Evolutionary conservation across 2,113 vertebrate species (phyloP), one percentile per base, ranked within the genome.

Genomic region (Aegotheles bennettii): DNA sequence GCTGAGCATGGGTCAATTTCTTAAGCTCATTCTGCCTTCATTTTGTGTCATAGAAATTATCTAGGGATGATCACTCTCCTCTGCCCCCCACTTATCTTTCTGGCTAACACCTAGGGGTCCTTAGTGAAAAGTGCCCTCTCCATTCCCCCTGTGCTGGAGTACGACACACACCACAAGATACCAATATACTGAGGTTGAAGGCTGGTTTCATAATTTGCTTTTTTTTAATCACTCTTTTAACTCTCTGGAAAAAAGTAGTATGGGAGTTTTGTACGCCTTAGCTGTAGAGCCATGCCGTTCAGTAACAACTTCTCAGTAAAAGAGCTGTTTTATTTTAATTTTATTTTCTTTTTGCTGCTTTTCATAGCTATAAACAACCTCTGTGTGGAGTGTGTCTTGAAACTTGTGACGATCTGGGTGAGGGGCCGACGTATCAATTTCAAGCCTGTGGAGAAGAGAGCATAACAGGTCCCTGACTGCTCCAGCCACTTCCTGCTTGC

Each of bases 401-500:
- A 94, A 84, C 63, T 86, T 64, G 69, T 61, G 57, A 95, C 89
- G 84, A 85, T 89, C 84, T 74, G 95, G 73, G 84, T 93, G 63
- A 96, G 90, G 80, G 60, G 73, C 65, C 90, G 80, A 94, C 7
- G 5, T 87, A 93, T 97, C 50, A 13, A 78, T 92, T 97, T 97
- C 94, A 93, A 16, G 69, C 85, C 81, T 88, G 84, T 59, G 68
- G 84, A 91, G 95, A 84, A 78, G 60, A 91, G 70, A 95, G n/a
- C 51, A 57, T 53, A 93, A 91, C 73, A 96, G 84, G 87, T 93
- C 89, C 81, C 75, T 88, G 88, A 90, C 89, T 96, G 84, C 83
- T 82, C 61, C 80, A 95, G 91, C 87, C 71, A 54, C 81, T 91
- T 92, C 77, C 75, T 96, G 87, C 75, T 81, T 94, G 91, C 92